Conservation (phyloP, 2,113 vertebrate species). For the Aptenodytes forsteri region DNA sequence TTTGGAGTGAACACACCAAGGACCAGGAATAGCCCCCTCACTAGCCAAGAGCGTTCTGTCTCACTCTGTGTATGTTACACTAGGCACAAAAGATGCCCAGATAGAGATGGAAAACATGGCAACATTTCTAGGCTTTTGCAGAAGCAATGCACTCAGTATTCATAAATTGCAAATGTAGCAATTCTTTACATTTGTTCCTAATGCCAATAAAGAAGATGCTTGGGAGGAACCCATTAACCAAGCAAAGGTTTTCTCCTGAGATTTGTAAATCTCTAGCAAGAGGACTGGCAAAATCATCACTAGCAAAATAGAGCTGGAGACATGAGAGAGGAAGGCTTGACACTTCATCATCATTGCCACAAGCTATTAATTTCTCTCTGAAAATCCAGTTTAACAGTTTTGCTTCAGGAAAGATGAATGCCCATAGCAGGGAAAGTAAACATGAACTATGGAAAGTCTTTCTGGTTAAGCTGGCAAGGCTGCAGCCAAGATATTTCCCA, state of each 20-base stretch:
- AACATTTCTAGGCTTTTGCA: not conserved
- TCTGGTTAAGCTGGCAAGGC: constrained; percentile 12
- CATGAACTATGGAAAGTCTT: not conserved
- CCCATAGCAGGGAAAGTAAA: not conserved
- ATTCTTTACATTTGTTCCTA: not conserved
- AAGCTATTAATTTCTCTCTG: not conserved
- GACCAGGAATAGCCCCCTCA: not conserved
- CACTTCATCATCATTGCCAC: not conserved
- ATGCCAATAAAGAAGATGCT: not conserved
- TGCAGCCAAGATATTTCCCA: not conserved
- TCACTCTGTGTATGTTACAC: not conserved
- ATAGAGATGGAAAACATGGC: not conserved
- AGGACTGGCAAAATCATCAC: not conserved
- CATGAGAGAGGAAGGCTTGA: not conserved
- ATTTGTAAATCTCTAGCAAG: not conserved
- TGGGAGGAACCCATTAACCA: not conserved
- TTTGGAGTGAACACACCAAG: not conserved
- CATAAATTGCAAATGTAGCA: not conserved
- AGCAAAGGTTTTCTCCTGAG: not conserved
- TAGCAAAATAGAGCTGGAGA: not conserved
- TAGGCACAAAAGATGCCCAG: not conserved
- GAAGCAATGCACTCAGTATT: not conserved
- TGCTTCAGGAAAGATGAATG: not conserved
- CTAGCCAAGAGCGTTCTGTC: not conserved
- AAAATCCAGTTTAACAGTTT: not conserved